Base-by-base conservation (phyloP, 2,888 invertebrate genomes). In the Clitarchus hookeri region DNA sequence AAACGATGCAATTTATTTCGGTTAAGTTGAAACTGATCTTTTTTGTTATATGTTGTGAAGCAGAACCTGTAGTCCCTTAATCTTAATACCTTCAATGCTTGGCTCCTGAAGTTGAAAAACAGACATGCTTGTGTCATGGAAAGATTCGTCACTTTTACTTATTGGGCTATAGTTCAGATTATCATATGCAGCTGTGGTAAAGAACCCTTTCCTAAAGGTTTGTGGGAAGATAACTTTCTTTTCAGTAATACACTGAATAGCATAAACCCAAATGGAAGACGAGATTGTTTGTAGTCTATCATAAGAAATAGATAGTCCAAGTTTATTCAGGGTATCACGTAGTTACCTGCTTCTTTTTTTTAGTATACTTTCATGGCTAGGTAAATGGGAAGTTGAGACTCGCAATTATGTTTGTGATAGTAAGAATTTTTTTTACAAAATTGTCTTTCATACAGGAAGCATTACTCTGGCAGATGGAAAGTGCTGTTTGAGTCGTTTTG, bases 271-370 rank as follows among this genome's bases (percentile, higher is more conserved):
- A 79, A 79, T 26, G 23, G n/a, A 2, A n/a, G n/a, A 23, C 27
- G 23, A 79, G 12, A 79, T 79, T 79, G n/a, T 79, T 79, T 79
- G 79, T 27, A 79, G 23, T n/a, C 79, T 12, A 79, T 79, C 23
- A 79, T 79, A n/a, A n/a, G 79, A 79, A 19, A 79, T n/a, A 79
- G 79, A 78, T 19, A 79, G 79, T 79, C 79, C 79, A 19, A 16
- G 25, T 79, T 79, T n/a, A 27, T 79, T 79, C 4, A 79, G 25
- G 23, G n/a, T 79, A 79, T 79, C 79, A 25, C 12, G 16, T 79
- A 79, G 79, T 79, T 79, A 0, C 23, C 79, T 79, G 79, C 79
- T 2, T 79, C 23, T n/a, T 79, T 6, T 79, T 79, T 79, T 79
- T 13, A n/a, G 79, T 79, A n/a, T n/a, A n/a, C 12, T 25, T 79